Percentiles rank a stretch among this genome's conserved stretches.
Evolutionary conservation across 2,888 invertebrate genomes (phyloP).

Genomic region (Drosophila heteroneura): DNA sequence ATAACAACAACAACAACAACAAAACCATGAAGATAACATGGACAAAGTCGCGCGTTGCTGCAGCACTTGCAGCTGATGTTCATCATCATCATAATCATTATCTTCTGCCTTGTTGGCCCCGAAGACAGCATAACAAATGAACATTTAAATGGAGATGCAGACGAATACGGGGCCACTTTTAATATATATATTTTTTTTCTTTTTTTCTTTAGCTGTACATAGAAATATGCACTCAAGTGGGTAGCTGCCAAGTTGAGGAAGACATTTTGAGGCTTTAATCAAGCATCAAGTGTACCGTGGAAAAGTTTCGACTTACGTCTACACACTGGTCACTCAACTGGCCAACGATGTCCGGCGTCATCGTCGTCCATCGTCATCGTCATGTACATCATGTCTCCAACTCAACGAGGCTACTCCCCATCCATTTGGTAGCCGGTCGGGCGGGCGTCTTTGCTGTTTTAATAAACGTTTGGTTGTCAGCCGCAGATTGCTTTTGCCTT

Average conservation of each 20-base stretch:
- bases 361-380: constrained; percentile 50
- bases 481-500: constrained; percentile 70
- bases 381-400: constrained; percentile 61
- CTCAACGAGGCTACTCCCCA: constrained; percentile 49
- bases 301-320: constrained; percentile 47
- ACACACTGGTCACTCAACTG: constrained; percentile 51
- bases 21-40: background rate
- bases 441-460: constrained; percentile 51
- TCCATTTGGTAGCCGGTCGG: constrained; percentile 25
- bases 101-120: constrained; percentile 45
- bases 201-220: constrained; percentile 5
- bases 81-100: constrained; percentile 17
- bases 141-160: constrained; percentile 77
- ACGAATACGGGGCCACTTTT: constrained; percentile 40
- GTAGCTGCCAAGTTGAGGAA: constrained; percentile 38
- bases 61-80: constrained; percentile 32
- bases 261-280: constrained; percentile 69
- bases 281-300: constrained; percentile 67
- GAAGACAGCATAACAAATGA: constrained; percentile 80
- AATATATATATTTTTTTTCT: background rate
- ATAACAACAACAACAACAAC: constrained; percentile 12
- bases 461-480: constrained; percentile 75
- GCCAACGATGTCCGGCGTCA: constrained; percentile 30
- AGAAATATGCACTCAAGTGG: constrained; percentile 44
- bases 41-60: constrained; percentile 39